Base-by-base conservation (phyloP, 1,140 invertebrate genomes). In the Conus betulinus region DNA sequence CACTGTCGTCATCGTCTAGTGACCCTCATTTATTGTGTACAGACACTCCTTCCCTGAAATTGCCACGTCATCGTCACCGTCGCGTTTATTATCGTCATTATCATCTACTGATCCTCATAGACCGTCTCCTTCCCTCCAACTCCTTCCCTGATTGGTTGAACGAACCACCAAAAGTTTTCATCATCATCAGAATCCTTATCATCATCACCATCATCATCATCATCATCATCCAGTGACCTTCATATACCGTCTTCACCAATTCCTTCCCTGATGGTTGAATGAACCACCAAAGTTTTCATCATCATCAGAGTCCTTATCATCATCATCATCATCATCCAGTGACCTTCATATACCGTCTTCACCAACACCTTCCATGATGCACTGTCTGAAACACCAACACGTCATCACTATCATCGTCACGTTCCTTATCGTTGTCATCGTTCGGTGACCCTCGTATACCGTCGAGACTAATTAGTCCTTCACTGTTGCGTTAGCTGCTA, bases 101-200 rank as follows among this genome's bases (percentile, higher is more conserved):
- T 71, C 67, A 71, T 71, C n/a, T n/a, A n/a, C n/a, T n/a, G n/a
- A n/a, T n/a, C n/a, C n/a, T n/a, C n/a, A n/a, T n/a, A n/a, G 6
- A 97, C 96, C 93, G 99, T 98, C 94, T 98, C 99, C 1, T n/a
- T n/a, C n/a, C n/a, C n/a, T n/a, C 97, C n/a, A 98, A 98, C 89
- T 98, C 97, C 8, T 82, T 97, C 27, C 98, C 98, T 0, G 98
- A 99, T 3, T n/a, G 84, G 84, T 85, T 85, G 8, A 63, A 60
- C 74, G 84, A 57, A 25, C 13, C 6, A 7, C 55, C 6, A n/a
- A 57, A 57, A 6, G 6, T 7, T 57, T 57, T 6, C 67, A 20
- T 71, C 20, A 71, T 71, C 23, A 71, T 71, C 23, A 71, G 8
- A 7, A 17, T 71, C 67, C 5, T 71, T 17, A 71, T 71, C 67